A percentile compares a stretch with the other conserved stretches of the same genome.
Conservation (phyloP, 2,797 vertebrate species). For the Rhinella marina region DNA sequence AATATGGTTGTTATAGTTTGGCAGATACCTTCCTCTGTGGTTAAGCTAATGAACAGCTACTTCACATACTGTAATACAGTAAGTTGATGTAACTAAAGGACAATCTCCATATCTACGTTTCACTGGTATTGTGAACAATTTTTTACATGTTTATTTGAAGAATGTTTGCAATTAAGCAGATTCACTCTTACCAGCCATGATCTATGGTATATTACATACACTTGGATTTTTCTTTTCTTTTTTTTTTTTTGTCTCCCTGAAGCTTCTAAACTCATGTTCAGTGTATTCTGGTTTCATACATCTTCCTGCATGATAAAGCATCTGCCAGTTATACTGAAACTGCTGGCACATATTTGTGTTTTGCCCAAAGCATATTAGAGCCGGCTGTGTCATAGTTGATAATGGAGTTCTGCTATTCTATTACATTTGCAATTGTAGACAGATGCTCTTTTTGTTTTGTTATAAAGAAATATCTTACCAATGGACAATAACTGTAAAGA, state of each 20-base stretch:
- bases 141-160: background rate
- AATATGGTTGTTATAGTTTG: background rate
- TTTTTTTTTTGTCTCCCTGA: conserved; percentile 28
- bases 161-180: background rate
- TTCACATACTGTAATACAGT: background rate
- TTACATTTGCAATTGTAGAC: conserved; percentile 61
- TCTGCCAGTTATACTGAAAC: conserved; percentile 62
- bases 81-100: too few relatives aligned
- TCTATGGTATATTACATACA: conserved; percentile 23
- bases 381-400: conserved; percentile 66
- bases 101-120: too few relatives aligned
- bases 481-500: background rate
- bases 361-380: conserved; percentile 68
- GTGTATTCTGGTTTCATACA: conserved; percentile 61
- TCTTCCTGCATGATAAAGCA: conserved; percentile 63
- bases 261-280: conserved; percentile 50
- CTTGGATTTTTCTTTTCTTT: conserved; percentile 10
- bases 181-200: background rate
- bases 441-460: conserved; percentile 65
- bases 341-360: conserved; percentile 63
- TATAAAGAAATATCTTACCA: conserved; percentile 43
- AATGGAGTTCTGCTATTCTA: conserved; percentile 59
- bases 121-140: too few relatives aligned
- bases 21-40: background rate
- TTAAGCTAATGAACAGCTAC: background rate